phyloP scores from a whole-genome alignment of 2,888 invertebrate species.

The Thymelicus acteon region DNA sequence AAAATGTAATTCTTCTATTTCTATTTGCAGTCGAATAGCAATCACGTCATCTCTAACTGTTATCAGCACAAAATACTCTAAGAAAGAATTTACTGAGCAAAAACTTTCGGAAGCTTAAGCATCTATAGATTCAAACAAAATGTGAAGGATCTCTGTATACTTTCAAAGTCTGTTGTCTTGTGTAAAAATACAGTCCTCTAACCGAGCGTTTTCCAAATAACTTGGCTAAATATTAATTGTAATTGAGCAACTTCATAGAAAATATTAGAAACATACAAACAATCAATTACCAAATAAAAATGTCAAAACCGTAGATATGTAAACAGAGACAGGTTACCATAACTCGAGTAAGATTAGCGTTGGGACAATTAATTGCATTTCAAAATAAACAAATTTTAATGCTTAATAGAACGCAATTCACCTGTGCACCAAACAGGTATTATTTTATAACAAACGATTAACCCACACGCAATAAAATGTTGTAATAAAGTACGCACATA shows the following conservation, averaged over 20 bases:
- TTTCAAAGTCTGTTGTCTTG: neutral
- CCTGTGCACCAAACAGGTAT: constrained; percentile 17
- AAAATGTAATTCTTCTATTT: constrained; percentile 1
- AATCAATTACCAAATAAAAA: constrained; percentile 2
- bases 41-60: neutral
- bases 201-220: neutral
- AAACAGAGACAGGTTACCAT: constrained; percentile 5
- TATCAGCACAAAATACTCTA: neutral
- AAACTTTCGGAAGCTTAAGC: neutral
- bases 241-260: neutral
- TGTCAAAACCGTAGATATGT: constrained; percentile 3
- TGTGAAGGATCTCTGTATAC: neutral
- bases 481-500: constrained; percentile 19
- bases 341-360: constrained; percentile 9
- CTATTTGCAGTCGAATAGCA: neutral
- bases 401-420: constrained; percentile 12
- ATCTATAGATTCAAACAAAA: too few relatives aligned
- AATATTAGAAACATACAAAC: neutral
- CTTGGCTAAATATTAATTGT: neutral
- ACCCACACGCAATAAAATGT: constrained; percentile 19
- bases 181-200: neutral
- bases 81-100: neutral
- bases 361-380: constrained; percentile 10
- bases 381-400: constrained; percentile 25
- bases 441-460: constrained; percentile 17